A percentile compares a stretch with the other conserved stretches of the same genome.
These are phyloP conservation scores for Phlogophora meticulosa DNA, from an alignment of 2,888 invertebrate genomes.

Conservation along the genomic window DNA sequence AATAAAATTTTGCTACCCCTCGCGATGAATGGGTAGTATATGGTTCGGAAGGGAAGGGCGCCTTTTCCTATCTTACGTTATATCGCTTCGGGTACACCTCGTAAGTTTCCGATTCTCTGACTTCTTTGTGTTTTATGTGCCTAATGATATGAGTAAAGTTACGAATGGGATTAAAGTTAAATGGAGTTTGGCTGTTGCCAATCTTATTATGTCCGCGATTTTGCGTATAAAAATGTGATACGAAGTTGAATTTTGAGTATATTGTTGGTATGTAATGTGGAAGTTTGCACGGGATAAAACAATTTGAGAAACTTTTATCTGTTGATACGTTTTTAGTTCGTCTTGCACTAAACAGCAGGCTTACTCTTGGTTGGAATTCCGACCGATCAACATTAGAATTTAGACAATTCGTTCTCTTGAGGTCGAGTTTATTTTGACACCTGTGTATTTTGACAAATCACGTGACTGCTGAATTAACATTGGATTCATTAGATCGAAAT, in stretches of 20 bases:
- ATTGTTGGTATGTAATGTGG: background rate
- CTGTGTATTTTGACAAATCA: too few species aligned
- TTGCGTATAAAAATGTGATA: constrained; percentile 24
- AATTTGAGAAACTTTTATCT: background rate
- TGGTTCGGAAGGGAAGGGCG: constrained; percentile 82
- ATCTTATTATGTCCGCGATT: constrained; percentile 50
- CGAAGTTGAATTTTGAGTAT: background rate
- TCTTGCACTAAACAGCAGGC: too few species aligned
- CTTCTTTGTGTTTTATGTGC: constrained; percentile 82
- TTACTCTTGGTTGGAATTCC: too few species aligned
- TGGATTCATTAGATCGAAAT: too few species aligned
- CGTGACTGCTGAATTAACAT: too few species aligned
- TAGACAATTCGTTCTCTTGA: too few species aligned
- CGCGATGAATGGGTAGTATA: constrained; percentile 84
- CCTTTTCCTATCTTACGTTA: constrained; percentile 79
- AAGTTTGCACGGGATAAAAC: too few species aligned
- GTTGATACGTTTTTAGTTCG: background rate
- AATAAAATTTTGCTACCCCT: constrained; percentile 89
- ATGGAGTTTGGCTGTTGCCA: constrained; percentile 63
- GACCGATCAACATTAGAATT: too few species aligned
- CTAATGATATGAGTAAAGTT: constrained; percentile 80
- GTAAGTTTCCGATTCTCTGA: constrained; percentile 82
- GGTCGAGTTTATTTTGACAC: too few species aligned
- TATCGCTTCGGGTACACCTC: constrained; percentile 81
- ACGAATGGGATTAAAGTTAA: constrained; percentile 70